These are phyloP conservation scores for Micropterix aruncella DNA, from an alignment of 2,888 invertebrate genomes.

Conservation along the genomic window DNA sequence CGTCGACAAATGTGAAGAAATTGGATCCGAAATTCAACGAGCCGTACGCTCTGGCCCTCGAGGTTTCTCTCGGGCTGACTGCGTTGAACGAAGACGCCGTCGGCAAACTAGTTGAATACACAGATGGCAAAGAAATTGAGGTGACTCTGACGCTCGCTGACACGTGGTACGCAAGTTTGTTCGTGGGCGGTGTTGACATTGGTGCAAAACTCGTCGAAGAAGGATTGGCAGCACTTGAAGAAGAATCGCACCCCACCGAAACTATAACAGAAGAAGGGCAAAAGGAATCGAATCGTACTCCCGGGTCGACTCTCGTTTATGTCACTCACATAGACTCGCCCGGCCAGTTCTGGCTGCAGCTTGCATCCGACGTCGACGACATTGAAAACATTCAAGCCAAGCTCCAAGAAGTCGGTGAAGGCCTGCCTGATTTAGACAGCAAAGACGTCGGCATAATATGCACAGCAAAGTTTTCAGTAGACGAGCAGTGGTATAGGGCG, in stretches of 20 bases:
- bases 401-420: slow-evolving; percentile 42
- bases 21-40: slow-evolving; percentile 33
- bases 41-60: slow-evolving; percentile 26
- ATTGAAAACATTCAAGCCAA: slow-evolving; percentile 47
- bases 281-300: slow-evolving; percentile 25
- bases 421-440: slow-evolving; percentile 37
- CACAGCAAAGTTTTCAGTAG: slow-evolving; percentile 67
- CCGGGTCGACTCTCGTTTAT: slow-evolving; percentile 32
- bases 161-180: slow-evolving; percentile 41
- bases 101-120: slow-evolving; percentile 26
- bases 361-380: slow-evolving; percentile 36
- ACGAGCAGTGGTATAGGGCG: slow-evolving; percentile 87
- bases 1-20: slow-evolving; percentile 27
- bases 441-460: slow-evolving; percentile 49
- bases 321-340: slow-evolving; percentile 65
- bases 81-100: slow-evolving; percentile 27
- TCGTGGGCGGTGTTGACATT: slow-evolving; percentile 34
- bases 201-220: slow-evolving; percentile 32
- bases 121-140: slow-evolving; percentile 34
- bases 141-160: slow-evolving; percentile 37
- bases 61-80: slow-evolving; percentile 25
- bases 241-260: slow-evolving; percentile 8
- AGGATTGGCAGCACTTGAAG: slow-evolving; percentile 25
- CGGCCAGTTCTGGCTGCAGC: slow-evolving; percentile 62
- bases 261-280: slow-evolving; percentile 13